Base-by-base conservation (phyloP, 2,797 vertebrate species). In the Borostomias antarcticus region DNA sequence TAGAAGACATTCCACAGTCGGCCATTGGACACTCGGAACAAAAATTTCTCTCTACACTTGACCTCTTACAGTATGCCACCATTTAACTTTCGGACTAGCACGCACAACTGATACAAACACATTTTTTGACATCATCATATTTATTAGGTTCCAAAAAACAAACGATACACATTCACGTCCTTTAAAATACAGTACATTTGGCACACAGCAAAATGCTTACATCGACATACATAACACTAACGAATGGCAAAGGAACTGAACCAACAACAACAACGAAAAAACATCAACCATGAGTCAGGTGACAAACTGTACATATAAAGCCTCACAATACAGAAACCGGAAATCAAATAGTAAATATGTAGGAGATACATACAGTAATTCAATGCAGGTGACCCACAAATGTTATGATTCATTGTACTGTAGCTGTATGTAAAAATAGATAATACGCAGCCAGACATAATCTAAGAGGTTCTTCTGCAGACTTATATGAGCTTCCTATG, bases 171-270 rank as follows among this genome's bases (percentile, higher is more conserved):
- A 94, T 96, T 97, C 94, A 96, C 94, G 95, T 96, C 94, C 92
- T 96, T 93, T 95, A 89, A 92, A 95, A 90, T 96, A 98, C 95
- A 98, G 95, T 96, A 97, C 95, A 94, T 97, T 95, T 96, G 95
- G 94, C 95, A 97, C 88, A 62, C 93, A 94, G 88, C 91, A 89
- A 93, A 68, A 58, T 91, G 92, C 90, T 89, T 91, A 94, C 87
- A 88, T 89, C 87, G 85, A 94, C 91, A 90, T 90, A 94, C 91
- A 90, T 90, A 93, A 94, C 91, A 93, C 91, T 93, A 92, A 94
- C 81, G 87, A 91, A 93, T 89, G 90, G 86, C 89, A 88, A 72
- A 92, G 88, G 91, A 89, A 88, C 90, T 91, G 86, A 89, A 93
- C 93, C 92, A 62, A 68, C 50, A 50, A 69, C 50, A 57, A 35